Base-by-base conservation (phyloP, 2,888 invertebrate species). In the Coenonympha arcania region DNA sequence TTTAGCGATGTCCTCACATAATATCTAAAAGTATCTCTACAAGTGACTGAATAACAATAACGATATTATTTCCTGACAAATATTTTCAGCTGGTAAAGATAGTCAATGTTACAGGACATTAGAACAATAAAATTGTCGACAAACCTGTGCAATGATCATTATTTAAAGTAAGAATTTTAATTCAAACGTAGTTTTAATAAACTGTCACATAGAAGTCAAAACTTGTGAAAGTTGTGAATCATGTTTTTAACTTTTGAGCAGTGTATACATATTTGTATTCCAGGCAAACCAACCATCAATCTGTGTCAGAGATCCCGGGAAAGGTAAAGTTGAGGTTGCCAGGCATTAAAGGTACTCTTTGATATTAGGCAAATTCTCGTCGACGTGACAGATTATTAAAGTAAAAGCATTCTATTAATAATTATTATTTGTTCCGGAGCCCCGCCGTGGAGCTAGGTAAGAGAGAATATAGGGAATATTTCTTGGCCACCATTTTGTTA, bases 241-340 rank as follows among this genome's bases (percentile, higher is more conserved):
- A n/a, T n/a, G n/a, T n/a, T n/a, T n/a, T n/a, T n/a, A n/a, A n/a
- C n/a, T n/a, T n/a, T n/a, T n/a, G n/a, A n/a, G n/a, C n/a, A n/a
- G n/a, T n/a, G n/a, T n/a, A n/a, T n/a, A n/a, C n/a, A n/a, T n/a
- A n/a, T n/a, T n/a, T n/a, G n/a, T n/a, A n/a, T n/a, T n/a, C n/a
- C n/a, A n/a, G n/a, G n/a, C 65, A 64, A 50, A 64, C 66, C 53
- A 59, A 63, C 63, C 73, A 79, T 81, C 75, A 77, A 79, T 80
- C 76, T 67, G 56, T 62, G 76, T 75, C 78, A 73, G 67, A 71
- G 66, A 57, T 64, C 57, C 63, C 58, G 59, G 59, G 62, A 62
- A 65, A 71, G 69, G 72, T 71, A 72, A 69, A 73, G 69, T 68
- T 70, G 66, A 66, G 65, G 65, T 62, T 65, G 64, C 62, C 55